Base-by-base conservation (phyloP, 2,797 vertebrate genomes). In the Microtus agrestis region DNA sequence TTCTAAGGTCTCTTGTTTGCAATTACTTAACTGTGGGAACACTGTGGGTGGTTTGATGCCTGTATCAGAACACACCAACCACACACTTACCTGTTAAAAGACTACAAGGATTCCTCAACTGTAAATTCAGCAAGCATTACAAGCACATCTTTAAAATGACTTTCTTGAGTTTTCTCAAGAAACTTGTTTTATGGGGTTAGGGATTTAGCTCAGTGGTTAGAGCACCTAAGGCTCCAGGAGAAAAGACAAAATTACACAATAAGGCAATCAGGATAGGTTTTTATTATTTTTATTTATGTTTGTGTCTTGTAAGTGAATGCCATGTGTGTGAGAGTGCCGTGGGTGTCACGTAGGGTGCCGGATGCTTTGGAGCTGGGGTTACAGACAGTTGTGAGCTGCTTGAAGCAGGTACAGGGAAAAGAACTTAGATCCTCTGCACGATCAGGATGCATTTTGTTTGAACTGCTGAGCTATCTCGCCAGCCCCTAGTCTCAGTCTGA, bases 1-100 rank as follows among this genome's bases (percentile, higher is more conserved):
- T 69, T 79, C 59, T 71, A 73, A 73, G 37, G 71, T 82, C 31
- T 81, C 54, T 14, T 43, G 5, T 69, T 65, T 46, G 48, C 34
- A 96, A 92, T 95, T 29, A 54, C 40, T 81, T 54, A 91, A 91
- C 23, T 76, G 40, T 80, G 48, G 92, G 67, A 91, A 92, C 67
- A 90, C 25, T 89, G 59, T 0, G 23, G 43, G 46, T 61, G 51
- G 37, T 73, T 17, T 93, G 59, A 89, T 43, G 94, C 6, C 43
- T 91, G 59, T 11, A 82, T 54, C 79, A 87, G 40, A 92, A 88
- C 2, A 82, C 59, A n/a, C n/a, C 90, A 90, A 88, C 13, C 31
- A 77, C 23, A 74, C n/a, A 80, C 78, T 71, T 82, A 56, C 21
- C 63, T 84, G 67, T 82, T 29, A 93, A 90, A 95, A 29, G 17